A percentile compares a stretch with the other conserved stretches of the same genome.
phyloP scores from a whole-genome alignment of 2,113 vertebrate genomes.

The Catharus minimus region DNA sequence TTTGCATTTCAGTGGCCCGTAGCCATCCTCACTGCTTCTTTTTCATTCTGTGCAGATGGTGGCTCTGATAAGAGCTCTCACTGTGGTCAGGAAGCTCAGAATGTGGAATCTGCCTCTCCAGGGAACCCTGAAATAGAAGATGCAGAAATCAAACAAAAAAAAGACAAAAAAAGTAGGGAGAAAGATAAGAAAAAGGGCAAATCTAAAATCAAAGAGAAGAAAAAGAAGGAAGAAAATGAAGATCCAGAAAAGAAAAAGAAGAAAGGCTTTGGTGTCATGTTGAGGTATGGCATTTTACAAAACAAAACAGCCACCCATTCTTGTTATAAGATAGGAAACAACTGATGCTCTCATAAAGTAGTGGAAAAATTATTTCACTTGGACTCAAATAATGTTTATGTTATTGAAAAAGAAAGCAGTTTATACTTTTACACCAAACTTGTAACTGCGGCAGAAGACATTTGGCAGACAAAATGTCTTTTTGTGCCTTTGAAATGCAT shows the following conservation, averaged over 20 bases:
- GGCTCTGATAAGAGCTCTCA: constrained; percentile 88
- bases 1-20: constrained; percentile 5
- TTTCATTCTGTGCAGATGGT: constrained; percentile 75
- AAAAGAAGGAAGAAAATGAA: constrained; percentile 85
- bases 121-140: constrained; percentile 74
- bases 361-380: constrained; percentile 50
- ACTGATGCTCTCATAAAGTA: background rate
- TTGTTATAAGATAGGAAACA: background rate
- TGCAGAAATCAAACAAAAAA: constrained; percentile 78
- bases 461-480: constrained; percentile 65
- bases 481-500: constrained; percentile 66
- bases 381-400: constrained; percentile 66
- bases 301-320: background rate
- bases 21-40: constrained; percentile 38
- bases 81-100: constrained; percentile 84
- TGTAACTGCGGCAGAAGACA: constrained; percentile 61
- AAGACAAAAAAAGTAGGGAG: constrained; percentile 82
- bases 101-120: constrained; percentile 77
- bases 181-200: constrained; percentile 89
- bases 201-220: constrained; percentile 85
- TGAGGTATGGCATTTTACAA: constrained; percentile 79
- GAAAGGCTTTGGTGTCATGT: constrained; percentile 87
- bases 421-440: constrained; percentile 68
- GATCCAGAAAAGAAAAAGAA: constrained; percentile 91
- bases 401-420: constrained; percentile 67